Evolutionary conservation across 92 coral and sea anemone species (phyloP).

Genomic region (Umimayanthus kanabou): DNA sequence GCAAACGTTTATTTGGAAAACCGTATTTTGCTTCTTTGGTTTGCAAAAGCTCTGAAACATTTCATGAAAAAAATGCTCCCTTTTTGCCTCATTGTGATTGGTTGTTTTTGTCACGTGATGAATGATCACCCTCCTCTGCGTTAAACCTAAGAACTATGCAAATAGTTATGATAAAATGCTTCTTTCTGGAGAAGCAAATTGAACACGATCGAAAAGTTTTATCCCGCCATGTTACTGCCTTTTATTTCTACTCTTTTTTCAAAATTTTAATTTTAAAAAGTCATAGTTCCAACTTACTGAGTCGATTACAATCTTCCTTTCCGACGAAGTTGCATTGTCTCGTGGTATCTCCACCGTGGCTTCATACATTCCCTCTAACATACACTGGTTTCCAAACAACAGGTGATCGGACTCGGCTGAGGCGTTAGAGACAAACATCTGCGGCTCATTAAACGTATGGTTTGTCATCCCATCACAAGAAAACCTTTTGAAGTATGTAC

Average conservation of each 20-base stretch:
- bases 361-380: slow-evolving; percentile 63
- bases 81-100: no score
- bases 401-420: slow-evolving; percentile 54
- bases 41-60: no score
- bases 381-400: slow-evolving; percentile 74
- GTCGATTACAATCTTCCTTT: slow-evolving; percentile 66
- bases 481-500: slow-evolving; percentile 64
- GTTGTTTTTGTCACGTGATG: no score
- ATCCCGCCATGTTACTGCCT: background rate
- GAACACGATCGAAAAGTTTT: no score
- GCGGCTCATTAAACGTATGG: slow-evolving; percentile 57
- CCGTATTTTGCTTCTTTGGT: no score
- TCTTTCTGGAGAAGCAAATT: no score
- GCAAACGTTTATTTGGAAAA: no score
- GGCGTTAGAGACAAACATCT: slow-evolving; percentile 45
- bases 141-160: no score
- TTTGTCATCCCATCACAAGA: slow-evolving; percentile 67
- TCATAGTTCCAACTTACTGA: slow-evolving; percentile 70
- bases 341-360: slow-evolving; percentile 60
- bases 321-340: slow-evolving; percentile 31
- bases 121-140: no score
- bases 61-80: no score
- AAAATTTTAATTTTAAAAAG: background rate
- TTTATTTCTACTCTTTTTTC: background rate
- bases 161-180: no score